A percentile compares a stretch with the other conserved stretches of the same genome.
phyloP scores from a whole-genome alignment of 37 sponge, comb jelly and placozoan genomes.

The Haliclona indistincta region DNA sequence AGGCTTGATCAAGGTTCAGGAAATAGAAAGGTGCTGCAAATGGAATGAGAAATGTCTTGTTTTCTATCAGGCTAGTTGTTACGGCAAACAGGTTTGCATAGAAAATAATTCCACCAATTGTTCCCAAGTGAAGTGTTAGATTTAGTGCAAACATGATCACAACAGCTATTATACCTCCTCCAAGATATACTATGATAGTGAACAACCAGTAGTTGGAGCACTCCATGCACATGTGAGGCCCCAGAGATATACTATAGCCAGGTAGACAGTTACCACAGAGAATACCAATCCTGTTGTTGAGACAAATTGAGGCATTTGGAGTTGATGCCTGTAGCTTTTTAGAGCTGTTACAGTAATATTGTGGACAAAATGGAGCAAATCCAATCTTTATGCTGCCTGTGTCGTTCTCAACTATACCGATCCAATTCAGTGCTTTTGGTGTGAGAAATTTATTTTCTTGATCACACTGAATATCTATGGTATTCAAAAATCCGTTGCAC shows the following conservation, averaged over 20 bases:
- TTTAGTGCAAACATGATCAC: background rate
- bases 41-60: background rate
- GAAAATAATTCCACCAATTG: background rate
- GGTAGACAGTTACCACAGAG: background rate
- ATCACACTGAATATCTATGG: background rate
- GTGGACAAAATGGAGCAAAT: background rate
- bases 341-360: background rate
- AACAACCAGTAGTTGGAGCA: background rate
- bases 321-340: background rate
- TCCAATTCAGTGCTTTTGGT: background rate
- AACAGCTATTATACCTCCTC: background rate
- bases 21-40: background rate
- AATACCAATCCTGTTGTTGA: background rate
- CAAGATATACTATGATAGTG: background rate
- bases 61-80: background rate
- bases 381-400: background rate
- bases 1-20: constrained; percentile 4
- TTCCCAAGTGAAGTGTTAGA: background rate
- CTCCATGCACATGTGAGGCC: background rate
- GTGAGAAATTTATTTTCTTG: background rate
- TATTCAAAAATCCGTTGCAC: background rate
- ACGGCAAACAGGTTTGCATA: background rate
- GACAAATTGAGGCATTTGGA: background rate
- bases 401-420: background rate
- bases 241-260: background rate